These are phyloP conservation scores for Amphiprion clarkii DNA, from an alignment of 2,797 vertebrate species.

Conservation along the genomic window DNA sequence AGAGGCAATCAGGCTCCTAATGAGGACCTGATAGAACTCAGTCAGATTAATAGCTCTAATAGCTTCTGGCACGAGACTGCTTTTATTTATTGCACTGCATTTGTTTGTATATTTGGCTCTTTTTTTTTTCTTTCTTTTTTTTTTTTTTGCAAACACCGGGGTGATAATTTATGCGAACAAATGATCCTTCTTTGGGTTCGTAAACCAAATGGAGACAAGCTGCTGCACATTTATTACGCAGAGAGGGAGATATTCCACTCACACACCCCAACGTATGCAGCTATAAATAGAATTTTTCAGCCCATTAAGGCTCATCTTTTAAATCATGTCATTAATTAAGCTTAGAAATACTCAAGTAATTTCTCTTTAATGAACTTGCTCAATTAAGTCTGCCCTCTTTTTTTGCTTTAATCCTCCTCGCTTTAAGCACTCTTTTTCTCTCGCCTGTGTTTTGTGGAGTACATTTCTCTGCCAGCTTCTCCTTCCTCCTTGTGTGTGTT, in stretches of 20 bases:
- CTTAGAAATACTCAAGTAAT: conserved; percentile 66
- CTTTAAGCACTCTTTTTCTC: conserved; percentile 35
- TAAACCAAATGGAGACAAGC: conserved; percentile 46
- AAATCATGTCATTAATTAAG: conserved; percentile 73
- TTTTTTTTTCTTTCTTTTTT: conserved; percentile 28
- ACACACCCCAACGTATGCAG: conserved; percentile 16
- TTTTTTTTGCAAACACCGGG: conserved; percentile 6
- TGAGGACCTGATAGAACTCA: conserved; percentile 75
- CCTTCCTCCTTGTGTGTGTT: conserved; percentile 17
- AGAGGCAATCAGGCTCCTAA: conserved; percentile 82
- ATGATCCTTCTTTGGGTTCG: conserved; percentile 44
- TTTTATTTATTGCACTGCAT: conserved; percentile 67
- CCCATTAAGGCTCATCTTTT: conserved; percentile 72
- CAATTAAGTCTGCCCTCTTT: conserved; percentile 66
- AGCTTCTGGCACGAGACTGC: conserved; percentile 58
- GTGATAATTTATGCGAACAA: conserved; percentile 49
- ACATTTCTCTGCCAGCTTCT: background rate
- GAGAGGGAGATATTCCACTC: conserved; percentile 23
- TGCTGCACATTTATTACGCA: conserved; percentile 21
- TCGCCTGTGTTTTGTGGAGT: conserved; percentile 10
- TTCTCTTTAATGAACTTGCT: conserved; percentile 73
- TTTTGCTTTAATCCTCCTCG: conserved; percentile 53
- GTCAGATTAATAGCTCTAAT: conserved; percentile 75
- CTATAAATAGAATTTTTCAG: conserved; percentile 64
- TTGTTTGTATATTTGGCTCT: conserved; percentile 56